Conservation (phyloP, 2,113 vertebrate genomes). For the Spilogale gracilis region DNA sequence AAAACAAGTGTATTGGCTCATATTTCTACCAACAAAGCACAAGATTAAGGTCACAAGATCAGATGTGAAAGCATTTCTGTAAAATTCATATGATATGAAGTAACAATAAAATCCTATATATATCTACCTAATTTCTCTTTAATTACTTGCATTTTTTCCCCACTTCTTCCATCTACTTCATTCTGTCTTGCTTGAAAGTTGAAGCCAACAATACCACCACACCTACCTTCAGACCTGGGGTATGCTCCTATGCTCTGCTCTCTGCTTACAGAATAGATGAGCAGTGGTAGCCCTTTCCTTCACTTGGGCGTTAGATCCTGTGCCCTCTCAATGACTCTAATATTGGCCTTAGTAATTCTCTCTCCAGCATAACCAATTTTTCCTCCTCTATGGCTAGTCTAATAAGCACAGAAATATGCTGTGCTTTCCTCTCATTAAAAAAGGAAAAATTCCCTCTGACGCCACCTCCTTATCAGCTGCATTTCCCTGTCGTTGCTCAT, state of each 20-base stretch:
- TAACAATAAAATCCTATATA: not conserved
- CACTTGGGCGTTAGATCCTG: not conserved
- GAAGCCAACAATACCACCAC: not conserved
- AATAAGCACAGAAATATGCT: not conserved
- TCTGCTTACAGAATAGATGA: not conserved
- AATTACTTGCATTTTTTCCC: not conserved
- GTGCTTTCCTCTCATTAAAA: not conserved
- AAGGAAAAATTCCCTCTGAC: not conserved
- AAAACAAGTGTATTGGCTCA: not conserved
- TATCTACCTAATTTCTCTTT: not conserved
- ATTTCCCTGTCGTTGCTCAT: not conserved
- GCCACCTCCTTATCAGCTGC: not conserved
- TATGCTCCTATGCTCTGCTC: fast-evolving
- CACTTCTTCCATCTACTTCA: not conserved
- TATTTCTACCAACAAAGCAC: not conserved
- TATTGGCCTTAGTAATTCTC: not conserved
- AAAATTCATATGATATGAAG: not conserved
- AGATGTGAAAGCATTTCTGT: not conserved
- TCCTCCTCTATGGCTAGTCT: not conserved
- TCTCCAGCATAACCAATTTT: not conserved
- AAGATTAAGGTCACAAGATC: not conserved
- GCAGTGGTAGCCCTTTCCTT: not conserved
- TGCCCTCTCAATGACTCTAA: not conserved
- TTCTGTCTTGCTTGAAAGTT: not conserved
- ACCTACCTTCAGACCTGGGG: not conserved